phyloP scores from a whole-genome alignment of 2,113 vertebrate genomes.

The Ctenodactylus gundi region DNA sequence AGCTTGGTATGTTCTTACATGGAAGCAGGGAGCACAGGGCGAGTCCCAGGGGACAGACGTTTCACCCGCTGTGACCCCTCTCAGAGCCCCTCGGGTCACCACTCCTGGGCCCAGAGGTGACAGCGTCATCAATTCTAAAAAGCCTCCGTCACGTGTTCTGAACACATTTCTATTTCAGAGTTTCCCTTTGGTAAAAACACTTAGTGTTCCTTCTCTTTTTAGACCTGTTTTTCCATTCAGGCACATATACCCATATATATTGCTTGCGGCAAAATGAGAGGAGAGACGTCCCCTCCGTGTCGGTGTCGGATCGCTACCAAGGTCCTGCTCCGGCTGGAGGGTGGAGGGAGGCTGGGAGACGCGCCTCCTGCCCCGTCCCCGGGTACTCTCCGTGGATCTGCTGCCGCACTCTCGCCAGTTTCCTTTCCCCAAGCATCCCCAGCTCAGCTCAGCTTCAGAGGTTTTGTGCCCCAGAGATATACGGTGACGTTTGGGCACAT shows the following conservation, averaged over 20 bases:
- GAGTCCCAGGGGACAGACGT: neutral
- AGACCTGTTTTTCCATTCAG: neutral
- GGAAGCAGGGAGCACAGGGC: neutral
- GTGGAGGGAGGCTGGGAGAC: too few relatives aligned
- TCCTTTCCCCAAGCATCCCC: too few relatives aligned
- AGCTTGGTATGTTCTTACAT: neutral
- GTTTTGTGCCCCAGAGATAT: too few relatives aligned
- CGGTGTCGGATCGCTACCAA: too few relatives aligned
- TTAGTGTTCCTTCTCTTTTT: slow-evolving; percentile 42
- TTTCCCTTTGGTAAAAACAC: neutral
- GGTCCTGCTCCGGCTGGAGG: too few relatives aligned
- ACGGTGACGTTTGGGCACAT: too few relatives aligned
- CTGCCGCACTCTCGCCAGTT: too few relatives aligned
- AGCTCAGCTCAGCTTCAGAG: too few relatives aligned
- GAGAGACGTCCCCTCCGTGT: too few relatives aligned
- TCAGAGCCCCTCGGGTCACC: neutral
- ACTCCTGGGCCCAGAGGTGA: neutral
- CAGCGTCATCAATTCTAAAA: neutral
- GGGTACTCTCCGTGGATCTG: too few relatives aligned
- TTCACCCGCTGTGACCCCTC: neutral
- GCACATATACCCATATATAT: neutral
- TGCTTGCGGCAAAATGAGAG: neutral
- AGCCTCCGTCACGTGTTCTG: neutral
- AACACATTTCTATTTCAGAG: neutral
- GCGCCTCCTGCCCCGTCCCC: too few relatives aligned